phyloP scores from a whole-genome alignment of 2,888 invertebrate genomes.

The Lacanobia wlatinum region DNA sequence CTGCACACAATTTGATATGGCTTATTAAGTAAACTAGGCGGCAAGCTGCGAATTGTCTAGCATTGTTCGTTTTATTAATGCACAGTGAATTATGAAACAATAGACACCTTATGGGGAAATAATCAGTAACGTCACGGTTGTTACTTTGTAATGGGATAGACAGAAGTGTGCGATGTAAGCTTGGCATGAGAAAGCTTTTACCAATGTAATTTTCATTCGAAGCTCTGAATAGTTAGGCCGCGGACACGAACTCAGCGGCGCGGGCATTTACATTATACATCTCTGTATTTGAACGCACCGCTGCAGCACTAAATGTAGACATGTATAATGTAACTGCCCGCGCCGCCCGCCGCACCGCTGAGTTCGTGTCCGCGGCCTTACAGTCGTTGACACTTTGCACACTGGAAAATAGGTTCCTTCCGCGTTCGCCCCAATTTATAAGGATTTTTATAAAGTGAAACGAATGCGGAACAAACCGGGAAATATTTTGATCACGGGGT shows the following conservation, averaged over 20 bases:
- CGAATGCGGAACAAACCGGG: no score
- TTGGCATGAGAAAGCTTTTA: background rate
- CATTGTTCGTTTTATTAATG: slow-evolving; percentile 64
- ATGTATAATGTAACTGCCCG: no score
- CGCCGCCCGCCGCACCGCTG: no score
- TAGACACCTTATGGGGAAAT: slow-evolving; percentile 40
- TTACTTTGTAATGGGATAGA: slow-evolving; percentile 5
- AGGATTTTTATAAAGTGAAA: no score
- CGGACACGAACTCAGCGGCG: no score
- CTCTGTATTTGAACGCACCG: no score
- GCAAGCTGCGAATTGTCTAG: slow-evolving; percentile 69
- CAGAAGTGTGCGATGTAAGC: background rate
- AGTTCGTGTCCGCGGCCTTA: no score
- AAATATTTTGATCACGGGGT: no score
- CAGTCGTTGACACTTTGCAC: no score
- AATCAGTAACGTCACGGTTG: slow-evolving; percentile 38
- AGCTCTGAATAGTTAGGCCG: background rate
- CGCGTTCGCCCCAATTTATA: no score
- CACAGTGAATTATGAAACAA: slow-evolving; percentile 54
- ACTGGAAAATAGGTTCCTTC: background rate
- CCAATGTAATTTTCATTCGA: background rate
- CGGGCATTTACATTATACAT: no score
- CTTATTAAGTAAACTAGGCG: slow-evolving; percentile 73
- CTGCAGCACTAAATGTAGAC: no score
- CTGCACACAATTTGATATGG: slow-evolving; percentile 71